These are phyloP conservation scores for Blastobasis lacticolella DNA, from an alignment of 2,888 invertebrate species.

Conservation along the genomic window DNA sequence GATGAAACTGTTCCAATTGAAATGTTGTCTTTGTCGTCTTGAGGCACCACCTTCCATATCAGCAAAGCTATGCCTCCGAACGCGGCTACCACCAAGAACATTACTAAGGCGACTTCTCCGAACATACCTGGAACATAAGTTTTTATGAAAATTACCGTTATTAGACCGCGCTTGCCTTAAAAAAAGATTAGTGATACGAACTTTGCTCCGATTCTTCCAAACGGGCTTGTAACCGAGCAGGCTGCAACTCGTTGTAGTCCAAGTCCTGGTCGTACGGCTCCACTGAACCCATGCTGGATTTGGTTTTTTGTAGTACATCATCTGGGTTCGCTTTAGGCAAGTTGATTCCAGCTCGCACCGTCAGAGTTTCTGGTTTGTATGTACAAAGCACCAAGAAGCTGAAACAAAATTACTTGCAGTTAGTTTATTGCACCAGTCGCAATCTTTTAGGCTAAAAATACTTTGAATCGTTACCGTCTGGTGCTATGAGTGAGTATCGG, in stretches of 20 bases:
- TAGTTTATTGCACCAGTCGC: not conserved
- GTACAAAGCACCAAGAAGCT: conserved; percentile 87
- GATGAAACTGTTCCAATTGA: conserved; percentile 60
- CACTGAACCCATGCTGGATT: conserved; percentile 50
- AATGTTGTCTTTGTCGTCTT: conserved; percentile 65
- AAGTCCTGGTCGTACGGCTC: conserved; percentile 59
- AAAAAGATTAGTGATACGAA: conserved; percentile 21
- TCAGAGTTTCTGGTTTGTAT: conserved; percentile 87
- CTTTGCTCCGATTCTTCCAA: conserved; percentile 53
- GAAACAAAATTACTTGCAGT: conserved; percentile 20
- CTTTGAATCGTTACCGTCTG: conserved; percentile 59
- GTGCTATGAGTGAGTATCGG: conserved; percentile 89
- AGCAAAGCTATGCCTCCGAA: conserved; percentile 71
- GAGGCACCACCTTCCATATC: conserved; percentile 73
- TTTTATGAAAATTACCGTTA: too few species aligned
- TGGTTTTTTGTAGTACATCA: conserved; percentile 59
- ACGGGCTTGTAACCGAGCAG: conserved; percentile 59
- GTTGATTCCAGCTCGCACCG: conserved; percentile 85
- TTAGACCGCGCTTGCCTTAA: too few species aligned
- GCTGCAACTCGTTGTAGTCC: conserved; percentile 63
- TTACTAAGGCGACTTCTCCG: conserved; percentile 66
- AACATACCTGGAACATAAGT: conserved; percentile 51
- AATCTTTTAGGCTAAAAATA: conserved; percentile 1
- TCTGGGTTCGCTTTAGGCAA: conserved; percentile 76
- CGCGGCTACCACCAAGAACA: conserved; percentile 74